Evolutionary conservation across 2,113 vertebrate species (phyloP), one percentile per base, ranked within the genome.

Genomic region (Nycticryphes semicollaris): DNA sequence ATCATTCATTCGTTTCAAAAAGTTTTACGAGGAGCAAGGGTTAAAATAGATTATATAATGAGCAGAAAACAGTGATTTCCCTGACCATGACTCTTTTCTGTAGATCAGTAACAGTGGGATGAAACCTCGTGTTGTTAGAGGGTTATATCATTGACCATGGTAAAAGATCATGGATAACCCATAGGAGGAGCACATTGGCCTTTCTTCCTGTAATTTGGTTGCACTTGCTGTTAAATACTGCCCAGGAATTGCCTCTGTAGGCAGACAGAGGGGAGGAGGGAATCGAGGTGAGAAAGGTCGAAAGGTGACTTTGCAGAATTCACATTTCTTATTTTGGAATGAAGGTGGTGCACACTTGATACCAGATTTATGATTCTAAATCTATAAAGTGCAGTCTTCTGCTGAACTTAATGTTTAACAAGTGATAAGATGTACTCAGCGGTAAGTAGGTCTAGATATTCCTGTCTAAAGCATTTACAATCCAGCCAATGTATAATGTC

Each of bases 41-140:
- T 90, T 92, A 62, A 82, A 87, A n/a, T 27, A 23, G 48, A 8
- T 87, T 96, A 53, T 68, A 9, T 53, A 87, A 53, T 0, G 0
- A 43, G 31, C 35, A 60, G 54, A 76, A 72, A 59, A 48, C 7
- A 37, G 43, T 10, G 15, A 15, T 87, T 94, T 54, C 73, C 57
- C 45, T 84, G 74, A 18, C 56, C 22, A 13, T 63, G 30, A 60
- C 62, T 84, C 43, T 51, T 39, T 45, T 57, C 88, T 89, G 95
- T 96, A 84, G 92, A 96, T 95, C 53, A 93, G 89, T 96, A 91
- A 89, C 94, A 82, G 73, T 43, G n/a, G 66, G 66, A 64, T 76
- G 86, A 89, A 84, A 39, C 31, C 24, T 20, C 12, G 18, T 75
- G 57, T 25, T 92, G 66, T 90, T 87, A 54, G 59, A 75, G 56